These are phyloP conservation scores for Argopecten irradians DNA, from an alignment of 1,140 invertebrate genomes.

Conservation along the genomic window DNA sequence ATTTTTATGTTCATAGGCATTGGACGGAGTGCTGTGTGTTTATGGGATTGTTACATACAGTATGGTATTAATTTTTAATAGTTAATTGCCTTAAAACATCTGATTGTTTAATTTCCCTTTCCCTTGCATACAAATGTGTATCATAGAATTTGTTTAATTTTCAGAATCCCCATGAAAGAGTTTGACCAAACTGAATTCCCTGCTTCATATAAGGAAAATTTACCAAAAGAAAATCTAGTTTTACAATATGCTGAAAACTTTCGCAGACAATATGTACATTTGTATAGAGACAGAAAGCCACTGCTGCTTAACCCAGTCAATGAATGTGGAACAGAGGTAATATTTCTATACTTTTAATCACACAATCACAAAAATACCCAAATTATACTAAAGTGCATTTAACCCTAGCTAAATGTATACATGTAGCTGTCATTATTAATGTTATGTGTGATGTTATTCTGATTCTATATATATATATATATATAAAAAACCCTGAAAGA, in stretches of 20 bases:
- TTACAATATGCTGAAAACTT: conserved; percentile 83
- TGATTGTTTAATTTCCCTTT: not conserved
- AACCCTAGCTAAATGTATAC: not conserved
- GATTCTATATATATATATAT: too few species aligned
- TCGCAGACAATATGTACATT: conserved; percentile 84
- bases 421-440: not conserved
- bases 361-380: not conserved
- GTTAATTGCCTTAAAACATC: not conserved
- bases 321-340: conserved; percentile 83
- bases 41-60: not conserved
- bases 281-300: conserved; percentile 84
- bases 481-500: too few species aligned
- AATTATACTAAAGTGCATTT: not conserved
- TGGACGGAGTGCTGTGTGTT: not conserved
- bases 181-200: conserved; percentile 80
- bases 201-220: conserved; percentile 84
- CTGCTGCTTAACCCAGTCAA: conserved; percentile 87
- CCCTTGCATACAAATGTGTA: not conserved
- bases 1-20: too few species aligned
- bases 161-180: conserved; percentile 63
- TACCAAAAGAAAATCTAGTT: conserved; percentile 86
- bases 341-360: conserved; percentile 13
- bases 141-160: conserved; percentile 41
- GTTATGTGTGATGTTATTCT: too few species aligned
- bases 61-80: not conserved